Evolutionary conservation across 2,888 invertebrate species (phyloP).

Genomic region (Drosophila anomelani): DNA sequence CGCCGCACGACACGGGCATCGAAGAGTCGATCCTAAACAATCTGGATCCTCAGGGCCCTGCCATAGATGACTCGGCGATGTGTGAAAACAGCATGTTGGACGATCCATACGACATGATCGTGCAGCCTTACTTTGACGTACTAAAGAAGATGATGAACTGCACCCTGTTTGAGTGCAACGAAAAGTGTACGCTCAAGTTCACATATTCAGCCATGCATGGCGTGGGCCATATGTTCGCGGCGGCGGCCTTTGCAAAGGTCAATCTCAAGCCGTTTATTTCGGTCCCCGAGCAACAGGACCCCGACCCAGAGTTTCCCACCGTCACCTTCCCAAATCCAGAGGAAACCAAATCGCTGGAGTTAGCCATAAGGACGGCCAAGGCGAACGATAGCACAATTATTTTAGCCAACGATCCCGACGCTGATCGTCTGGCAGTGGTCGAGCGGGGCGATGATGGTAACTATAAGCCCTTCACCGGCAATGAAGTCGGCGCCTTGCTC

Average conservation of each 20-base stretch:
- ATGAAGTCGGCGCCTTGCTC: constrained; percentile 96
- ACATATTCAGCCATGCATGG: constrained; percentile 99
- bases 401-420: constrained; percentile 99
- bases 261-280: constrained; percentile 87
- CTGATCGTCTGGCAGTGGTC: constrained; percentile 97
- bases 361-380: constrained; percentile 92
- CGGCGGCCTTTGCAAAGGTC: constrained; percentile 90
- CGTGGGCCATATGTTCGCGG: constrained; percentile 93
- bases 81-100: constrained; percentile 86
- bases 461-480: constrained; percentile 91
- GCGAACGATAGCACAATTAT: constrained; percentile 89
- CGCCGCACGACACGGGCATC: constrained; percentile 95
- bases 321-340: constrained; percentile 99
- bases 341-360: constrained; percentile 92
- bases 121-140: constrained; percentile 88
- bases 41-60: constrained; percentile 90
- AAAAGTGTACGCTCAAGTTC: constrained; percentile 87
- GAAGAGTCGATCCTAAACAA: constrained; percentile 91
- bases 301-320: constrained; percentile 98
- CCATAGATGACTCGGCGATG: constrained; percentile 91
- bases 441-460: constrained; percentile 88
- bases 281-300: constrained; percentile 90
- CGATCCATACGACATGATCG: constrained; percentile 90
- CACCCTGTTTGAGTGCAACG: constrained; percentile 86
- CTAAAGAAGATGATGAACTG: constrained; percentile 86